These are phyloP conservation scores for Myodes glareolus DNA, from an alignment of 2,113 vertebrate genomes.

Conservation along the genomic window DNA sequence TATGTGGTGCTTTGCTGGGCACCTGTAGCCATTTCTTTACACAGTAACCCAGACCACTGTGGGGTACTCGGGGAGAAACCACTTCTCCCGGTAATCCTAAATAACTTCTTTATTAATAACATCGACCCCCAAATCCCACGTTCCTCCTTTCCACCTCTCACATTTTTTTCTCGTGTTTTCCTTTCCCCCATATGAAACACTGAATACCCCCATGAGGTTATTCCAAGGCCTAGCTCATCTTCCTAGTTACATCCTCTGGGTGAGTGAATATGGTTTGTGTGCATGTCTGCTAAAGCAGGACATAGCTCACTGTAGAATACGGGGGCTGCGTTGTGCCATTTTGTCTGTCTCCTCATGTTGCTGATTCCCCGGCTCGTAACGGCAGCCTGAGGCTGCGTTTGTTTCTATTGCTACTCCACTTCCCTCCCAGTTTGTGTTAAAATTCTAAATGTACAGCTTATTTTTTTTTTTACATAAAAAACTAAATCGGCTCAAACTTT, in stretches of 20 bases:
- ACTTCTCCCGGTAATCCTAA: neutral
- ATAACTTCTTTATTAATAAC: neutral
- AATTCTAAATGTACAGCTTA: neutral
- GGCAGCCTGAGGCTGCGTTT: neutral
- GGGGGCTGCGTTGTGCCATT: neutral
- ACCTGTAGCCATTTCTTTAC: neutral
- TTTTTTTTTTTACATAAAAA: neutral
- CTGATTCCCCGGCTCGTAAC: neutral
- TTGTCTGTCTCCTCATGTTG: neutral
- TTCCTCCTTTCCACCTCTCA: neutral
- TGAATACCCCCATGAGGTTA: neutral
- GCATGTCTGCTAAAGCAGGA: neutral
- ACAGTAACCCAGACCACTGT: neutral
- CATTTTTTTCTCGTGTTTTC: neutral
- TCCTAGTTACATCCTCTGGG: neutral
- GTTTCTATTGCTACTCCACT: neutral
- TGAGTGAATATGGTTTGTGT: neutral
- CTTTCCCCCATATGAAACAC: neutral
- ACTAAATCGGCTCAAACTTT: neutral
- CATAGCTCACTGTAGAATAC: neutral
- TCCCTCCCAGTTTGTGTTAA: neutral
- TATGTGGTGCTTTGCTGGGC: neutral
- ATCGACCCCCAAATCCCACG: neutral
- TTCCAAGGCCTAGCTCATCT: neutral
- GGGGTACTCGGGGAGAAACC: neutral